These are phyloP conservation scores for Ornithorhynchus anatinus DNA, from an alignment of 2,113 vertebrate species.

Conservation along the genomic window DNA sequence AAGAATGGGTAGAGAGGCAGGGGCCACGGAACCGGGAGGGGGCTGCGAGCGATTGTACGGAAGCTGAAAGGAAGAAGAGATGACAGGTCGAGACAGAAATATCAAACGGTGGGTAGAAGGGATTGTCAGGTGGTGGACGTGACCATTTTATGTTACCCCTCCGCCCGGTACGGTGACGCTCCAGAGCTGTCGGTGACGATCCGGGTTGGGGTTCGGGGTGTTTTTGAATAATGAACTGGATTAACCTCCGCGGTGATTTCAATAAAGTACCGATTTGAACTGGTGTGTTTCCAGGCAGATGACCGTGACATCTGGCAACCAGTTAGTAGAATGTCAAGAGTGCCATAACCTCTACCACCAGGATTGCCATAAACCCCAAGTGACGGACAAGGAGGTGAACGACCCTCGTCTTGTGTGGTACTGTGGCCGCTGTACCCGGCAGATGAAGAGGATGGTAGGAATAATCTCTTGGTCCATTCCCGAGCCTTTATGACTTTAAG, in stretches of 20 bases:
- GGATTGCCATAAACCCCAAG: conserved; percentile 97
- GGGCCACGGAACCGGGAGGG: too few species aligned
- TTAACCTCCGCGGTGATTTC: not conserved
- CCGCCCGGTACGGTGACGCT: too few species aligned
- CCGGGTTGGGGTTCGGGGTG: not conserved
- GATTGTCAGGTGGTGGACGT: too few species aligned
- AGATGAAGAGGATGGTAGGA: conserved; percentile 98
- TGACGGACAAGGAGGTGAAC: conserved; percentile 97
- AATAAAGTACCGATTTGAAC: conserved; percentile 33
- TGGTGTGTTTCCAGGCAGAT: conserved; percentile 86
- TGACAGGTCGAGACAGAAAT: too few species aligned
- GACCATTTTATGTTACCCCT: too few species aligned
- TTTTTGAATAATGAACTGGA: not conserved
- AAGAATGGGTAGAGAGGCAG: too few species aligned
- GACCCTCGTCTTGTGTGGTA: conserved; percentile 98
- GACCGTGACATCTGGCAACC: conserved; percentile 95
- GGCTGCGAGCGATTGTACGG: too few species aligned
- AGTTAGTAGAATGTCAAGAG: conserved; percentile 97
- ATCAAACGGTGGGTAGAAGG: too few species aligned
- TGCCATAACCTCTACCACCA: conserved; percentile 99
- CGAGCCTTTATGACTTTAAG: too few species aligned
- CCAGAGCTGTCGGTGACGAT: too few species aligned
- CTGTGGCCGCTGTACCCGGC: conserved; percentile 94
- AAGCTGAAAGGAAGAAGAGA: too few species aligned
- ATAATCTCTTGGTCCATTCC: conserved; percentile 27